Evolutionary conservation across 2,113 vertebrate genomes (phyloP).

Genomic region (Anguilla japonica): DNA sequence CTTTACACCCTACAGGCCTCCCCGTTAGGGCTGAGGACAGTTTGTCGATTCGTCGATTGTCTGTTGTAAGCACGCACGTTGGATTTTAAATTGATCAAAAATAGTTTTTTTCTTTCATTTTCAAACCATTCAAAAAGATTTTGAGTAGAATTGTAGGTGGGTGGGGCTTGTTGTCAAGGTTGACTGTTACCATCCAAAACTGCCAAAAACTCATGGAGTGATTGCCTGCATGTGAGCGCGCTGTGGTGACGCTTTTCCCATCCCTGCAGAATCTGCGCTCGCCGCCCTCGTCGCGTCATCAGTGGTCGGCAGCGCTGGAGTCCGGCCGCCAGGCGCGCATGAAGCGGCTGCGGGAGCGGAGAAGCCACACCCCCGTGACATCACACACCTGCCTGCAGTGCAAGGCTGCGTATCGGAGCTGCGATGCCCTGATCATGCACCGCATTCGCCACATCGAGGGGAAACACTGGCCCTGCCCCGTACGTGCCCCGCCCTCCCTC

Average conservation of each 20-base stretch:
- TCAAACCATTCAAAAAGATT: too few species aligned
- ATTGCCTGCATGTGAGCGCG: background rate
- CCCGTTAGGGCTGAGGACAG: too few species aligned
- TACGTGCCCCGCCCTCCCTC: conserved; percentile 48
- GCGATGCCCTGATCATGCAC: conserved; percentile 74
- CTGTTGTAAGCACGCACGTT: too few species aligned
- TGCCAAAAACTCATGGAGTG: too few species aligned
- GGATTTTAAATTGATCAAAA: too few species aligned
- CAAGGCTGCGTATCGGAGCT: conserved; percentile 64
- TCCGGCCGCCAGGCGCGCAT: conserved; percentile 57
- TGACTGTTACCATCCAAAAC: too few species aligned
- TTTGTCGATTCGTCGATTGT: too few species aligned
- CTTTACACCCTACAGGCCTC: too few species aligned
- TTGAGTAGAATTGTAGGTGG: too few species aligned
- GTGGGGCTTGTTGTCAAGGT: too few species aligned
- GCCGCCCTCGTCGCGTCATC: conserved; percentile 44
- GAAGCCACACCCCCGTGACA: conserved; percentile 55
- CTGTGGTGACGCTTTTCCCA: background rate
- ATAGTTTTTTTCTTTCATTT: too few species aligned
- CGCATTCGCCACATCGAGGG: conserved; percentile 73
- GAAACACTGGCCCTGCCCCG: conserved; percentile 78
- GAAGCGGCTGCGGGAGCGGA: conserved; percentile 62
- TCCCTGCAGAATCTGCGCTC: conserved; percentile 52
- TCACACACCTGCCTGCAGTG: conserved; percentile 70
- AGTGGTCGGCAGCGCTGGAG: conserved; percentile 53